Base-by-base conservation (phyloP, 2,113 vertebrate species). In the Chamaetylas fuelleborni region DNA sequence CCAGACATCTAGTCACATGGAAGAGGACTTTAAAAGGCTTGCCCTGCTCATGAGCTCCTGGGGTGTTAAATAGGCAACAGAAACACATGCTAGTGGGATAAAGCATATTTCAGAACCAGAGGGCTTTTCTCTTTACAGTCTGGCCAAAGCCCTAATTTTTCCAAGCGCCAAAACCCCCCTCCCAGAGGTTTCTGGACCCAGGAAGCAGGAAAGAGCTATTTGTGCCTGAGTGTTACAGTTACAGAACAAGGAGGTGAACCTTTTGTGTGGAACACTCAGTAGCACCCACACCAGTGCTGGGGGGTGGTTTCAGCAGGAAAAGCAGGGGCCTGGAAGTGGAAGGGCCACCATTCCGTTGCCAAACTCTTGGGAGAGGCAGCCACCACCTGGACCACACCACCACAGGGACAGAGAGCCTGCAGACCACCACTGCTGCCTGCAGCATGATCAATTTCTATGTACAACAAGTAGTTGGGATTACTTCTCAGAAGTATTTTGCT, bases 341-440 rank as follows among this genome's bases (percentile, higher is more conserved):
- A 66, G 34, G 24, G 50, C 34, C 42, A 57, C 22, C 14, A 50
- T 26, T 67, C 61, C 31, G 13, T 26, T 48, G 50, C 50, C 4
- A 0, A 1, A 24, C 19, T 56, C 29, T 29, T 50, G 31, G 24
- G 60, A 66, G 60, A n/a, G 16, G 34, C 22, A 76, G 61, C 25
- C 1, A 1, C 25, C 36, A 42, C 31, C 34, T 4, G 25, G 51
- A 42, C 13, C 43, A 31, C 43, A 66, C 7, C 20, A 34, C 5
- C 42, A 0, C 19, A 6, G 34, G 34, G 34, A 5, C 8, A 65
- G n/a, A 56, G 23, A 34, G 34, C 24, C 43, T 42, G 43, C 16
- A 1, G 3, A 23, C 24, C 50, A 65, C 34, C 50, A 40, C 24
- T 0, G 1, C 42, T 56, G 24, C 24, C 19, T 0, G 0, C 42